These are phyloP conservation scores for Aethina tumida DNA, from an alignment of 1,140 invertebrate species.

Conservation along the genomic window DNA sequence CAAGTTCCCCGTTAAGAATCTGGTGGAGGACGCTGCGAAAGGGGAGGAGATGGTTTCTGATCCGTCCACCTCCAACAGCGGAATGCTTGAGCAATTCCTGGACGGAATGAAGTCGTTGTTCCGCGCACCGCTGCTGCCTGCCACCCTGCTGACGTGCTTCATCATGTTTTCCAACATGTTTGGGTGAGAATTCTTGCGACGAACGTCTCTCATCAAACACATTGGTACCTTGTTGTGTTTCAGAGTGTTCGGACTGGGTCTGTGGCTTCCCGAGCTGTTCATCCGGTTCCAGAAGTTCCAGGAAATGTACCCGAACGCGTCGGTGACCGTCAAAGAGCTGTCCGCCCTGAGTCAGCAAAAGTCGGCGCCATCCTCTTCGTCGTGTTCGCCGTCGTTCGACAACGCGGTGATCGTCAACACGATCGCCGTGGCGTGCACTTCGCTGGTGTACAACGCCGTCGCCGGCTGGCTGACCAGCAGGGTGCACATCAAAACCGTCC, in stretches of 20 bases:
- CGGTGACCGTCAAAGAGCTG: slow-evolving; percentile 40
- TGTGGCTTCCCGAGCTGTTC: slow-evolving; percentile 61
- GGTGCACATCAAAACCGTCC: slow-evolving; percentile 25
- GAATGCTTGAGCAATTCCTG: slow-evolving; percentile 45
- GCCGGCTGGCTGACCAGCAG: slow-evolving; percentile 35
- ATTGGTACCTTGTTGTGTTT: slow-evolving; percentile 18
- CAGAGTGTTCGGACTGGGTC: slow-evolving; percentile 58
- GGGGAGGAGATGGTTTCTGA: slow-evolving; percentile 38
- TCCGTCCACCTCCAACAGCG: no score
- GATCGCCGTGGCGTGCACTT: slow-evolving; percentile 38
- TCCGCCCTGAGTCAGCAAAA: slow-evolving; percentile 20
- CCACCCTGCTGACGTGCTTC: slow-evolving; percentile 44
- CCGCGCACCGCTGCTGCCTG: slow-evolving; percentile 40
- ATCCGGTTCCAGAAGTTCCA: slow-evolving; percentile 44
- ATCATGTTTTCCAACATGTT: slow-evolving; percentile 58
- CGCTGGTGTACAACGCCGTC: slow-evolving; percentile 37
- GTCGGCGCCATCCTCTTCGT: slow-evolving; percentile 7
- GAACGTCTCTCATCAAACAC: slow-evolving; percentile 1
- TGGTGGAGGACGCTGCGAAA: slow-evolving; percentile 13
- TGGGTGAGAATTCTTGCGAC: slow-evolving; percentile 41
- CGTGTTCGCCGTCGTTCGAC: slow-evolving; percentile 30
- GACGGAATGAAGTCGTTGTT: slow-evolving; percentile 43
- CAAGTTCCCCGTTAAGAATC: slow-evolving; percentile 37
- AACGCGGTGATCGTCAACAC: slow-evolving; percentile 39
- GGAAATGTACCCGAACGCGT: slow-evolving; percentile 36